phyloP scores from a whole-genome alignment of 2,797 vertebrate genomes.

The Platalea minor region DNA sequence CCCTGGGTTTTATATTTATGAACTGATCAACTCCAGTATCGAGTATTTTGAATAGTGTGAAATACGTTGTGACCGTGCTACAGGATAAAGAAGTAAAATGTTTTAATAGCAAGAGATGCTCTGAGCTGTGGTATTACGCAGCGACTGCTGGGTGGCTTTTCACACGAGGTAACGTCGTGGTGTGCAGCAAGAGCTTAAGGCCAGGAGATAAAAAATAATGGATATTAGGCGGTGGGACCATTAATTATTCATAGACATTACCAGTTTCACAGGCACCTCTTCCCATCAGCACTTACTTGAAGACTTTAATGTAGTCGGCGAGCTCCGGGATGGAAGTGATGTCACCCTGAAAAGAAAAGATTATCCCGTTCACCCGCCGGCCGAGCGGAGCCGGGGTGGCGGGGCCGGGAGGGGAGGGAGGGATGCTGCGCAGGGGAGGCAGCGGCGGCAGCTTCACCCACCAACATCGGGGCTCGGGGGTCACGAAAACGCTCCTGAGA shows the following conservation, averaged over 20 bases:
- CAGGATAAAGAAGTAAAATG: neutral
- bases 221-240: neutral
- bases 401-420: neutral
- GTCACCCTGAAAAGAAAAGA: conserved; percentile 85
- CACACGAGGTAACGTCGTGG: neutral
- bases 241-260: conserved; percentile 46
- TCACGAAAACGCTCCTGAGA: neutral
- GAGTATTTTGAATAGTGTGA: neutral
- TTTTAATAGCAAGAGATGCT: neutral
- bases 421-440: neutral
- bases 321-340: conserved; percentile 99
- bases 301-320: conserved; percentile 97
- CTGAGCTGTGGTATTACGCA: neutral
- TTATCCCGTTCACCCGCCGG: neutral
- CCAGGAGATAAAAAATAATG: neutral
- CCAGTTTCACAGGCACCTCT: neutral
- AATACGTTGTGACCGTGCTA: neutral
- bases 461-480: neutral
- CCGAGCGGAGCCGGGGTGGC: neutral
- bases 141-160: neutral
- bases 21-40: neutral
- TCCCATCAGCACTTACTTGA: conserved; percentile 90
- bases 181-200: neutral
- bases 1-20: neutral
- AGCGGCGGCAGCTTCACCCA: neutral